A percentile compares a stretch with the other conserved stretches of the same genome.
Conservation (phyloP, 2,113 vertebrate species). For the Carassius carassius region DNA sequence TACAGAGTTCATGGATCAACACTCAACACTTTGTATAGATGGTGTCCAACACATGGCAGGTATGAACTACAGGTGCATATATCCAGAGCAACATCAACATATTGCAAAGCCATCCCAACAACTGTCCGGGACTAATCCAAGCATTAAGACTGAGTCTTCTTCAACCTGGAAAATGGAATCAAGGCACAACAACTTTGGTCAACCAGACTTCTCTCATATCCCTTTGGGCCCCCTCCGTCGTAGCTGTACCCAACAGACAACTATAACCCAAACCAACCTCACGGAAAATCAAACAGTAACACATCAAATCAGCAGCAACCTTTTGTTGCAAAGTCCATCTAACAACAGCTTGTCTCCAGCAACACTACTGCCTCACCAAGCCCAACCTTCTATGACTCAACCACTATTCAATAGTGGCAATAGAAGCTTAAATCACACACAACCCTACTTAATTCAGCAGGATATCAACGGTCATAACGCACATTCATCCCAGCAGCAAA, state of each 20-base stretch:
- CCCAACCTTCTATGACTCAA: conserved; percentile 25
- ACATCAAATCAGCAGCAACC: conserved; percentile 64
- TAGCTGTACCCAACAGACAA: conserved; percentile 57
- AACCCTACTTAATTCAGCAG: conserved; percentile 66
- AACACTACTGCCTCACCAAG: conserved; percentile 66
- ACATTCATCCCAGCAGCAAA: conserved; percentile 63
- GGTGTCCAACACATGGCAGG: conserved; percentile 59
- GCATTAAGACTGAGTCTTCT: conserved; percentile 67
- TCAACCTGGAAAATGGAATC: conserved; percentile 64
- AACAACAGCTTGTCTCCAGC: conserved; percentile 70
- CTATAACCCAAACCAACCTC: conserved; percentile 72
- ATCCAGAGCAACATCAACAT: conserved; percentile 41
- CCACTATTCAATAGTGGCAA: conserved; percentile 70
- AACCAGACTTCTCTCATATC: conserved; percentile 72
- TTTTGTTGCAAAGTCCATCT: conserved; percentile 72
- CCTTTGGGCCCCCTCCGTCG: conserved; percentile 59
- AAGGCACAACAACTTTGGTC: conserved; percentile 60
- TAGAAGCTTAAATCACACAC: conserved; percentile 70
- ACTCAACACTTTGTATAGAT: conserved; percentile 53
- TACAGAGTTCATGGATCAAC: conserved; percentile 61
- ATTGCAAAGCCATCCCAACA: conserved; percentile 65
- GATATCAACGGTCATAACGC: conserved; percentile 61
- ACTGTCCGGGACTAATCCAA: conserved; percentile 60
- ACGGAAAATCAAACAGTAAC: conserved; percentile 67
- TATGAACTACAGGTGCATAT: not conserved